These are phyloP conservation scores for Drosophila sechellia DNA, from an alignment of 1,140 invertebrate genomes.

Conservation along the genomic window DNA sequence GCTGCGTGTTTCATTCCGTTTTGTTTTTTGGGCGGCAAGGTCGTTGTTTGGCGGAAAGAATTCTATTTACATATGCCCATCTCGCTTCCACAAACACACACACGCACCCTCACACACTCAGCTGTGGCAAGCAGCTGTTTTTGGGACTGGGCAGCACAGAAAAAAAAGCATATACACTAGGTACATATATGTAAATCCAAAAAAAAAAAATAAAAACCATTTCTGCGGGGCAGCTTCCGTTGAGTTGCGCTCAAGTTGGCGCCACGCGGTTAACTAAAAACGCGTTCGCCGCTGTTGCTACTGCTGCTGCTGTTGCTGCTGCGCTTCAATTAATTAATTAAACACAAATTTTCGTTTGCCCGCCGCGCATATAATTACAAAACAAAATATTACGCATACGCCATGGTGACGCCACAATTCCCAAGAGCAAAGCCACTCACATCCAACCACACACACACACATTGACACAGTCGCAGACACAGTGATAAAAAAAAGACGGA, in stretches of 20 bases:
- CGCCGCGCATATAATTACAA: conserved; percentile 68
- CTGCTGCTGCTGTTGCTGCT: conserved; percentile 20
- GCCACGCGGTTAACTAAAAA: conserved; percentile 67
- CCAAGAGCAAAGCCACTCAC: conserved; percentile 33
- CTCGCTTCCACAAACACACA: conserved; percentile 40
- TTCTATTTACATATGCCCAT: conserved; percentile 36
- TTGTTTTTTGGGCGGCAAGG: conserved; percentile 45
- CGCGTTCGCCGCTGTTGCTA: conserved; percentile 5
- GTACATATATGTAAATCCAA: background rate
- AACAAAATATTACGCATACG: conserved; percentile 75
- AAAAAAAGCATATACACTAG: background rate
- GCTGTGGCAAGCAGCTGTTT: conserved; percentile 67
- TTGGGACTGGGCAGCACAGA: conserved; percentile 4
- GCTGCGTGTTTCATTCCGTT: conserved; percentile 43
- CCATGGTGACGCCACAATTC: conserved; percentile 60
- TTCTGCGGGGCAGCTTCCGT: background rate
- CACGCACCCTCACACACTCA: conserved; percentile 2
- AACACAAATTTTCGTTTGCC: conserved; percentile 62
- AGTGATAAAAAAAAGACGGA: conserved; percentile 18
- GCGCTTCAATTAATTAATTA: conserved; percentile 76
- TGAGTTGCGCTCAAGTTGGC: conserved; percentile 64
- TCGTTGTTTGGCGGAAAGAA: conserved; percentile 29
- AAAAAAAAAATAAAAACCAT: background rate
- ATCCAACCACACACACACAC: conserved; percentile 1
- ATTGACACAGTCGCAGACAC: background rate